phyloP scores from a whole-genome alignment of 2,888 invertebrate species.

The Drosophila ezoana region DNA sequence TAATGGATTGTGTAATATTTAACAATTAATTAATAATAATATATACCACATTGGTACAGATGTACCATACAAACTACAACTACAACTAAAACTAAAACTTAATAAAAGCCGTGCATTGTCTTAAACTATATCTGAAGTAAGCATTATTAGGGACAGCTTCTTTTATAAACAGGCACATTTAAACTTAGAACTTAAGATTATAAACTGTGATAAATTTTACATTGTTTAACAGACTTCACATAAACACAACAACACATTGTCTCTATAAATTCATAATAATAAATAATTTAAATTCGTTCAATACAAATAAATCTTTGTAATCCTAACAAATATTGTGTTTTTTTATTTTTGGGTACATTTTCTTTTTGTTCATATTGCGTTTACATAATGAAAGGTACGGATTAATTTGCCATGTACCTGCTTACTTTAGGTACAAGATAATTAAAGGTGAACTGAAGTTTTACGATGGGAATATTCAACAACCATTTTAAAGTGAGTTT shows the following conservation, averaged over 20 bases:
- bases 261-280: constrained; percentile 64
- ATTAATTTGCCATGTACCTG: neutral
- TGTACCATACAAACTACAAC: constrained; percentile 32
- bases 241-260: constrained; percentile 49
- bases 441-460: too few species aligned
- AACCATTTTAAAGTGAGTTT: too few species aligned
- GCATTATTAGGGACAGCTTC: constrained; percentile 35
- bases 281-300: constrained; percentile 73
- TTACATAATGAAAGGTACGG: neutral
- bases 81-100: constrained; percentile 27
- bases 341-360: neutral
- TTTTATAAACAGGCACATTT: constrained; percentile 48
- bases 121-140: constrained; percentile 38
- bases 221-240: constrained; percentile 76
- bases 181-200: constrained; percentile 68
- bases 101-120: constrained; percentile 55
- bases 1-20: constrained; percentile 74
- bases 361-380: neutral
- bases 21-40: constrained; percentile 29
- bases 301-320: constrained; percentile 74
- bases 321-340: constrained; percentile 35
- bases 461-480: too few species aligned
- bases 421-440: too few species aligned
- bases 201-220: constrained; percentile 80
- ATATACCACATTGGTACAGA: constrained; percentile 51